phyloP scores from a whole-genome alignment of 2,113 vertebrate species.

The Spheniscus mendiculus region DNA sequence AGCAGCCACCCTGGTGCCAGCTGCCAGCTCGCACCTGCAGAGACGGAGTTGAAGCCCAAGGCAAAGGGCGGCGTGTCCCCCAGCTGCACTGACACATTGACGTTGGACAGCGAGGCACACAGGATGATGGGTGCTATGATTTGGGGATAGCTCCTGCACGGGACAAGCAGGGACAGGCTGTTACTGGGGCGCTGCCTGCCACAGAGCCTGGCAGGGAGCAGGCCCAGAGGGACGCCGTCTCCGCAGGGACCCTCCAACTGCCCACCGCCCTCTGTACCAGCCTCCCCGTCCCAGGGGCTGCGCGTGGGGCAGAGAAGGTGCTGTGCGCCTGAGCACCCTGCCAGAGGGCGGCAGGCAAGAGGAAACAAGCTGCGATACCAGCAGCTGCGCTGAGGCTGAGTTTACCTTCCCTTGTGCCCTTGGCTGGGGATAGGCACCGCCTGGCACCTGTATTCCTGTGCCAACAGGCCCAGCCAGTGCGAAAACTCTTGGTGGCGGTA shows the following conservation, averaged over 20 bases:
- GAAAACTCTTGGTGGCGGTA: constrained; percentile 97
- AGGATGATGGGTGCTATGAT: constrained; percentile 89
- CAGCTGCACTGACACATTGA: constrained; percentile 92
- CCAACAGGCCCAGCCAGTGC: constrained; percentile 89
- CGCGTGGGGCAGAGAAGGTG: background rate
- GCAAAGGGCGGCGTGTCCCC: constrained; percentile 94
- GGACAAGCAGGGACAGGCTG: background rate
- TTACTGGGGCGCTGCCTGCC: background rate
- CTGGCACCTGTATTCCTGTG: constrained; percentile 76
- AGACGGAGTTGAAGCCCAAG: constrained; percentile 89
- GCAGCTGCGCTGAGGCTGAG: background rate
- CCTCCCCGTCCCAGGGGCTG: background rate
- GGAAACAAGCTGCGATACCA: background rate
- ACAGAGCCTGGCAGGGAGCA: background rate
- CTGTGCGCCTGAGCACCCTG: background rate
- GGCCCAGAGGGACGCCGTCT: background rate
- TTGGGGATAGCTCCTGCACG: constrained; percentile 81
- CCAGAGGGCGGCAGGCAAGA: background rate
- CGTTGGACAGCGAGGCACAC: constrained; percentile 86
- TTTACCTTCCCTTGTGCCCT: constrained; percentile 66
- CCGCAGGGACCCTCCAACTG: rapidly evolving
- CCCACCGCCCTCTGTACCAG: background rate
- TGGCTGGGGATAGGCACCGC: constrained; percentile 44
- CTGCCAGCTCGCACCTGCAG: constrained; percentile 77
- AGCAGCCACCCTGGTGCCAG: background rate